phyloP scores from a whole-genome alignment of 2,888 invertebrate species.

The Microctonus brassicae region DNA sequence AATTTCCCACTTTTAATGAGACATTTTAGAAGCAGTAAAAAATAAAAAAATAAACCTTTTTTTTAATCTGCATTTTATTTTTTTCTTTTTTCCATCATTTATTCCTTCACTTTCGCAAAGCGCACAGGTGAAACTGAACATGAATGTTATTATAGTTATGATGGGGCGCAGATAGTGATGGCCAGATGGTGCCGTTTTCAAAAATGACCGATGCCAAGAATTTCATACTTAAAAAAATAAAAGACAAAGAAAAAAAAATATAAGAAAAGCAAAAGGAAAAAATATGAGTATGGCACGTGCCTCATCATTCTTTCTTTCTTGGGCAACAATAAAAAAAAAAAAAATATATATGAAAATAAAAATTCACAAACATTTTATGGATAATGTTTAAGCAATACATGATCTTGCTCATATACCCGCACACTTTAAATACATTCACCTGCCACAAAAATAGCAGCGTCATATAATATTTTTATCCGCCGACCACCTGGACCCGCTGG shows the following conservation, averaged over 20 bases:
- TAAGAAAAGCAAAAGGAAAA: too few species aligned
- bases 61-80: too few species aligned
- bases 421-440: neutral
- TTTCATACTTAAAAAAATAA: neutral
- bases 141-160: neutral
- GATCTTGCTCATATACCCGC: neutral
- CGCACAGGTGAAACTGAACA: neutral
- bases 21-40: too few species aligned
- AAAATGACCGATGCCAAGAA: constrained; percentile 10
- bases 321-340: neutral
- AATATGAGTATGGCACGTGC: constrained; percentile 12
- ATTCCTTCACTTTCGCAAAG: neutral
- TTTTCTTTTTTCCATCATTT: neutral
- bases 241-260: too few species aligned
- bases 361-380: neutral
- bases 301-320: neutral
- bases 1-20: too few species aligned
- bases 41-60: neutral
- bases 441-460: neutral
- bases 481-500: neutral
- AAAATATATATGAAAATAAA: neutral
- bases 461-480: neutral
- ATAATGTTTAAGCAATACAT: neutral
- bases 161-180: neutral
- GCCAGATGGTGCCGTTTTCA: constrained; percentile 13